Conservation (phyloP, 2,797 vertebrate genomes). For the Cichlasoma orientale region DNA sequence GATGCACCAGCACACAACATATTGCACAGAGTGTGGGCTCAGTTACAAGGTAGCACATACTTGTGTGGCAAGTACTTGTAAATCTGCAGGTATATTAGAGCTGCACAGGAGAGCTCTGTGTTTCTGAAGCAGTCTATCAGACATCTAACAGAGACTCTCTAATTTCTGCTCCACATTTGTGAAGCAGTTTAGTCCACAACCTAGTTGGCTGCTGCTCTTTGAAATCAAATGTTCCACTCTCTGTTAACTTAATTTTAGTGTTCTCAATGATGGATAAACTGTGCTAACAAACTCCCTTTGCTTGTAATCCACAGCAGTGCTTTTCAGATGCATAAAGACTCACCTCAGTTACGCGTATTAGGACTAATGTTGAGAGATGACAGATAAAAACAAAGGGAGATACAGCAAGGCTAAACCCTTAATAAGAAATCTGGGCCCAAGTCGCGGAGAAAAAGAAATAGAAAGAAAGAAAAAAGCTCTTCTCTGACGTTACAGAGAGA, state of each 20-base stretch:
- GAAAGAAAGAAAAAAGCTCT: neutral
- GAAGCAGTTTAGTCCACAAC: constrained; percentile 1
- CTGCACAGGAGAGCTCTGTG: neutral
- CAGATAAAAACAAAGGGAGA: neutral
- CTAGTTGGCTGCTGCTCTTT: constrained; percentile 2
- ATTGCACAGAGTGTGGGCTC: neutral
- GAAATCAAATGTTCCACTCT: constrained; percentile 34
- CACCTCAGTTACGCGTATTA: neutral
- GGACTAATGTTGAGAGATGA: neutral
- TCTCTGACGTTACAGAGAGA: neutral
- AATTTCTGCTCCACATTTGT: constrained; percentile 8
- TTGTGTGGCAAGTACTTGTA: neutral
- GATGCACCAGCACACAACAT: neutral
- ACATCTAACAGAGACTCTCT: neutral
- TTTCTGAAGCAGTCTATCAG: constrained; percentile 4
- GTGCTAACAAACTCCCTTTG: constrained; percentile 28
- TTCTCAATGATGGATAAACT: constrained; percentile 44
- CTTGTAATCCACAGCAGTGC: constrained; percentile 9
- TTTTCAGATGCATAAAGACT: constrained; percentile 14
- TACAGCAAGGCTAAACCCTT: neutral
- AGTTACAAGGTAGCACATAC: neutral
- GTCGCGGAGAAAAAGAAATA: neutral
- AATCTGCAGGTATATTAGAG: neutral
- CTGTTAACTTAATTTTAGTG: constrained; percentile 45
- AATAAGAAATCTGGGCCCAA: neutral